These are phyloP conservation scores for Ryuthela nishihirai DNA, from an alignment of 2,888 invertebrate species.

Conservation along the genomic window DNA sequence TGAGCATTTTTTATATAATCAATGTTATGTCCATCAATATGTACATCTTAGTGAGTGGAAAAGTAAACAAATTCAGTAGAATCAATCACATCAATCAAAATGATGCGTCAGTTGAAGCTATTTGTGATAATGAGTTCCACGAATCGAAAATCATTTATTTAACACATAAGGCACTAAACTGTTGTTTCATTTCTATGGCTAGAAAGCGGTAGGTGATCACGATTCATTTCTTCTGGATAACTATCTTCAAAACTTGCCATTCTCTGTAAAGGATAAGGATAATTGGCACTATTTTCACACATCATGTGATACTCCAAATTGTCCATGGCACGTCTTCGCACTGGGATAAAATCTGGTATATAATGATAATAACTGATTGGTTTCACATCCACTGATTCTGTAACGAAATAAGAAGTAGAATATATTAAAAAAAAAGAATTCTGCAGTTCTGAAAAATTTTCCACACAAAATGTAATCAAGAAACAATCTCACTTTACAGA, in stretches of 20 bases:
- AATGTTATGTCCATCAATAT: too few species aligned
- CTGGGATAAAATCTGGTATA: slow-evolving; percentile 43
- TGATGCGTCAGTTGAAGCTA: too few species aligned
- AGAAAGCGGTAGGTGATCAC: slow-evolving; percentile 76
- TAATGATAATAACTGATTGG: slow-evolving; percentile 35
- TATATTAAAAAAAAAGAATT: neutral
- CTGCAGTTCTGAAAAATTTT: too few species aligned
- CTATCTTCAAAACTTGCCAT: slow-evolving; percentile 55
- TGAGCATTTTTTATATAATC: too few species aligned
- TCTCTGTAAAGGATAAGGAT: slow-evolving; percentile 28
- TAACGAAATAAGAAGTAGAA: neutral
- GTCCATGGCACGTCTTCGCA: slow-evolving; percentile 60
- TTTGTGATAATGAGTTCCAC: too few species aligned
- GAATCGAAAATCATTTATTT: too few species aligned
- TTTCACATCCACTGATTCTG: slow-evolving; percentile 27
- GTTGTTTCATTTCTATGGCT: slow-evolving; percentile 38
- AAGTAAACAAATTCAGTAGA: too few species aligned
- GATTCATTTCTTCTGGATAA: slow-evolving; percentile 75
- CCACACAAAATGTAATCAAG: too few species aligned
- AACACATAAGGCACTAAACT: too few species aligned
- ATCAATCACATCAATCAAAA: too few species aligned
- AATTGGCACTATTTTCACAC: slow-evolving; percentile 53
- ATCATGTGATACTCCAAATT: slow-evolving; percentile 90
- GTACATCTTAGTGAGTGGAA: too few species aligned
- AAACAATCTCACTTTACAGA: too few species aligned